These are phyloP conservation scores for Atherinomorus stipes DNA, from an alignment of 2,113 vertebrate genomes.

Conservation along the genomic window DNA sequence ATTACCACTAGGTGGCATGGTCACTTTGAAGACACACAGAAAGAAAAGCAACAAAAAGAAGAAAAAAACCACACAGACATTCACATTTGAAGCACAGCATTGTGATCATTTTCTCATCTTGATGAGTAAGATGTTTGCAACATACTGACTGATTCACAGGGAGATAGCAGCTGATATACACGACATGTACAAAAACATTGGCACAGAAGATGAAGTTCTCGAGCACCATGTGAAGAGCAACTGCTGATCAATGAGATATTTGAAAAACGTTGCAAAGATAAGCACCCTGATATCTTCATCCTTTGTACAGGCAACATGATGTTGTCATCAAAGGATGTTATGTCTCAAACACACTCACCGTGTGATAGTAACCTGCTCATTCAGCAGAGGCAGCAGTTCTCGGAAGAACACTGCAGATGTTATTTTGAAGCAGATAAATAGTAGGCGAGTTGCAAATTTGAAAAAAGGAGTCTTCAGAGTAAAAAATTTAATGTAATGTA, in stretches of 20 bases:
- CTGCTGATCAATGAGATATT: constrained; percentile 45
- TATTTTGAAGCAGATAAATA: constrained; percentile 46
- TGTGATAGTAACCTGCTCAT: constrained; percentile 36
- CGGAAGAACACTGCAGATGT: constrained; percentile 34
- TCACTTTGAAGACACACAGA: constrained; percentile 66
- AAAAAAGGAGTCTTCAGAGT: constrained; percentile 11
- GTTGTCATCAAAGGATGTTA: constrained; percentile 53
- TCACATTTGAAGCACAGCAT: constrained; percentile 11
- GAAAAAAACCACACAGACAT: constrained; percentile 11
- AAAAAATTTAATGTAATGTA: constrained; percentile 8
- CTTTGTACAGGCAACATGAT: constrained; percentile 30
- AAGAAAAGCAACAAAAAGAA: constrained; percentile 19
- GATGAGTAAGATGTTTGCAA: constrained; percentile 42
- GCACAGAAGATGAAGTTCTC: constrained; percentile 30
- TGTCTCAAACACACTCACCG: constrained; percentile 38
- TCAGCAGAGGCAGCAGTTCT: constrained; percentile 55
- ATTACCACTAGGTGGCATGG: constrained; percentile 78
- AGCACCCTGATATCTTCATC: constrained; percentile 33
- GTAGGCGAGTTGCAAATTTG: constrained; percentile 31
- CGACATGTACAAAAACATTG: constrained; percentile 18
- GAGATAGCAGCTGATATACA: constrained; percentile 27
- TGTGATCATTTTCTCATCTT: constrained; percentile 29
- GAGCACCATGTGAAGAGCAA: constrained; percentile 13
- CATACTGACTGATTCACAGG: constrained; percentile 20
- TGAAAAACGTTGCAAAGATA: constrained; percentile 35